Evolutionary conservation across 2,888 invertebrate genomes (phyloP).

Genomic region (Tholera decimalis): DNA sequence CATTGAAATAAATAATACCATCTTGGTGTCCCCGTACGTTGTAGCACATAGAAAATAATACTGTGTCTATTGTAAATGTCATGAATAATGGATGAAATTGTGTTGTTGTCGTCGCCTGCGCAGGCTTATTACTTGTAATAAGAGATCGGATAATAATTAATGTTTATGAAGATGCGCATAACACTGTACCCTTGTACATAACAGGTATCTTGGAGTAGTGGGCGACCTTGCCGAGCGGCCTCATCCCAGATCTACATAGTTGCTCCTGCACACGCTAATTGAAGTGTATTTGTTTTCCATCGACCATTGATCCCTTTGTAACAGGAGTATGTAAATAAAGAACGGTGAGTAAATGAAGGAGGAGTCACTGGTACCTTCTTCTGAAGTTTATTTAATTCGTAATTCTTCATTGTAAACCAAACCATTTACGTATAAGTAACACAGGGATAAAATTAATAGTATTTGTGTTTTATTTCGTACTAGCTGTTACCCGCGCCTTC

Average conservation of each 20-base stretch:
- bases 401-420: too few species aligned
- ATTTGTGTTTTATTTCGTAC: too few species aligned
- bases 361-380: neutral
- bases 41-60: neutral
- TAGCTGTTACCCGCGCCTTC: too few species aligned
- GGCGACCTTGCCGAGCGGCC: constrained; percentile 80
- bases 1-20: constrained; percentile 14
- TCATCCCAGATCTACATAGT: constrained; percentile 70
- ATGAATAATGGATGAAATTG: constrained; percentile 36
- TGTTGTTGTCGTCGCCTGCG: constrained; percentile 2
- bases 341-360: neutral
- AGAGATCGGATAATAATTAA: constrained; percentile 44
- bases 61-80: neutral
- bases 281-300: constrained; percentile 63
- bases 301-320: constrained; percentile 50
- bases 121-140: constrained; percentile 44
- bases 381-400: neutral
- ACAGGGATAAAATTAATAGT: too few species aligned
- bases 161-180: constrained; percentile 56
- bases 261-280: constrained; percentile 63
- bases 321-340: constrained; percentile 14
- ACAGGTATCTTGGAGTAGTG: constrained; percentile 68
- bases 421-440: too few species aligned
- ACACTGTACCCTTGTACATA: constrained; percentile 54
- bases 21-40: neutral